Conservation (phyloP, 1,140 invertebrate genomes). For the Ceratitis capitata region DNA sequence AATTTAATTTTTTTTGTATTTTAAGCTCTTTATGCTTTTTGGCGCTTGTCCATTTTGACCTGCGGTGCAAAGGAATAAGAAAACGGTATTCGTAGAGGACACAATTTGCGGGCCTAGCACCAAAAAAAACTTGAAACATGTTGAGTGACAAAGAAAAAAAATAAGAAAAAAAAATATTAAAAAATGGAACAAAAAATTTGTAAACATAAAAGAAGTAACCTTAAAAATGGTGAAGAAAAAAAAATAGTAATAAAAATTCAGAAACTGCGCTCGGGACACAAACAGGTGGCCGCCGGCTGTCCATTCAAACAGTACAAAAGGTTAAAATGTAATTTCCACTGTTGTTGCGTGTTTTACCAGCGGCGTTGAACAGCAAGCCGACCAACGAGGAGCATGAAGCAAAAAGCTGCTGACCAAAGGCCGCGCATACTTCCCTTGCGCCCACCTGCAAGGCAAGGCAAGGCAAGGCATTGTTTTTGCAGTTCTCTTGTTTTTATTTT, state of each 20-base stretch:
- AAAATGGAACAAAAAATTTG: conserved; percentile 1
- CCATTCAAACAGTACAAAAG: conserved; percentile 18
- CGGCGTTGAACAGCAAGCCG: background rate
- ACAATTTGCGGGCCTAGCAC: too few relatives aligned
- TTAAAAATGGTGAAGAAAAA: background rate
- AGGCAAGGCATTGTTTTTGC: background rate
- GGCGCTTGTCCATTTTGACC: conserved; percentile 2
- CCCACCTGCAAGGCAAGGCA: too few relatives aligned
- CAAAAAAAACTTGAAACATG: conserved; percentile 17
- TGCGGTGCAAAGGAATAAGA: background rate
- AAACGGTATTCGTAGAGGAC: too few relatives aligned
- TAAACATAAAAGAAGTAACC: background rate
- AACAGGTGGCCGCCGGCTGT: background rate
- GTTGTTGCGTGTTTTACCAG: background rate
- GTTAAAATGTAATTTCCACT: conserved; percentile 37
- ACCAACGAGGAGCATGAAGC: too few relatives aligned
- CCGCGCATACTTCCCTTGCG: background rate
- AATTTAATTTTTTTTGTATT: background rate
- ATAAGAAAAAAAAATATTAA: background rate
- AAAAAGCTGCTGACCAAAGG: conserved; percentile 16
- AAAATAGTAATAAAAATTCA: background rate
- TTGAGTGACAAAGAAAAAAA: background rate
- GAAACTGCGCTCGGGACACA: background rate
- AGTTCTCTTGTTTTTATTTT: background rate
- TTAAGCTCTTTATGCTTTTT: background rate